Evolutionary conservation across 2,888 invertebrate genomes (phyloP), one percentile per base, ranked within the genome.

Genomic region (Dynastes grantii): DNA sequence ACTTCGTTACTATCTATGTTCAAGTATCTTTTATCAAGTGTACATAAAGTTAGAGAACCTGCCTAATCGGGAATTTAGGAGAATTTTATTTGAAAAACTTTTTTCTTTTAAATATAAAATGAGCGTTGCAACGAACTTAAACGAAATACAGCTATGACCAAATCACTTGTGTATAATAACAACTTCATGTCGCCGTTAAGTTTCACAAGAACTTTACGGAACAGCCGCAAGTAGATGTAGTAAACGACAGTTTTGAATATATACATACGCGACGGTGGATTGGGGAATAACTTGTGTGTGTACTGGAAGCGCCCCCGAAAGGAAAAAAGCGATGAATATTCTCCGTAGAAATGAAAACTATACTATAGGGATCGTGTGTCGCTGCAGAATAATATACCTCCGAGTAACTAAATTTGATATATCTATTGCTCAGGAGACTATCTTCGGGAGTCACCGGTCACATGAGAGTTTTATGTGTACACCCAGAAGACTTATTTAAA

Each of bases 401-500:
- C 2, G 87, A 85, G 87, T 85, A 86, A 84, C 81, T 82, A 83
- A 83, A 83, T 83, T 78, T 83, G 83, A 83, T 82, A 80, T 83
- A 82, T 81, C 81, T 79, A 77, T 83, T 82, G 81, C 86, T 84
- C 85, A 73, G 70, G 85, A 85, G 86, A 84, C 84, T 73, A 81
- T 83, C 84, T 83, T 82, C 84, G 84, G 84, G 84, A 85, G 84
- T 84, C 85, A 77, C 81, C 81, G 81, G 82, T 83, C 87, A 87
- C 87, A 78, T 79, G 87, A 87, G 88, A 85, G 81, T 84, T 84
- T 85, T 83, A 75, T 83, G 79, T 82, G 82, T 84, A 85, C 75
- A 86, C 87, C 88, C 88, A 83, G 84, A 87, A 86, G 88, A 88
- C 86, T 87, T 87, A 86, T 87, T 88, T 86, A 84, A 77, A 86